Conservation (phyloP, 1,140 invertebrate species). For the Drosophila subpulchrella region DNA sequence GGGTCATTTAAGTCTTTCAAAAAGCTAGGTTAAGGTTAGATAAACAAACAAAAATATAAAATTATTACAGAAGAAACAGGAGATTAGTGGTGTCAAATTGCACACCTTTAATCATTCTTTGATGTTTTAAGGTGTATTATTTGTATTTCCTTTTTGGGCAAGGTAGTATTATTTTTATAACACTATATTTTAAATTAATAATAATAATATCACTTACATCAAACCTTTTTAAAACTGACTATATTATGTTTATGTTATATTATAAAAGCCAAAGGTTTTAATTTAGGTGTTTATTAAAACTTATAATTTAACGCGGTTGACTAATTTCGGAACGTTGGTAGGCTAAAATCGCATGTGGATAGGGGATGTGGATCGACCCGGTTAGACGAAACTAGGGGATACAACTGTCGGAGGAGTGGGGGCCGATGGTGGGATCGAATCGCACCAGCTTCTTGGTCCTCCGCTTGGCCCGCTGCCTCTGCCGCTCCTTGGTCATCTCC, state of each 20-base stretch:
- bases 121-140: neutral
- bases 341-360: slow-evolving; percentile 1
- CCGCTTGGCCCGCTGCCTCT: neutral
- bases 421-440: slow-evolving; percentile 8
- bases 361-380: neutral
- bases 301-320: slow-evolving; percentile 22
- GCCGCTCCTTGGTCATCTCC: slow-evolving; percentile 6
- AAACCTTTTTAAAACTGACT: too few relatives aligned
- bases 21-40: neutral
- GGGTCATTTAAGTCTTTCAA: neutral
- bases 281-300: slow-evolving; percentile 19
- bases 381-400: neutral
- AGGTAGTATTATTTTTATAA: too few relatives aligned
- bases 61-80: neutral
- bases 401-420: slow-evolving; percentile 14
- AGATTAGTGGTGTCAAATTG: neutral
- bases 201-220: too few relatives aligned
- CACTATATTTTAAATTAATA: too few relatives aligned
- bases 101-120: neutral
- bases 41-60: neutral
- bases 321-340: slow-evolving; percentile 4
- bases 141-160: neutral
- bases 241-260: too few relatives aligned
- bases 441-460: slow-evolving; percentile 9
- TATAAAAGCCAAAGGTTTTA: too few relatives aligned